Conservation (phyloP, 2,113 vertebrate genomes). For the Cathartes aura region DNA sequence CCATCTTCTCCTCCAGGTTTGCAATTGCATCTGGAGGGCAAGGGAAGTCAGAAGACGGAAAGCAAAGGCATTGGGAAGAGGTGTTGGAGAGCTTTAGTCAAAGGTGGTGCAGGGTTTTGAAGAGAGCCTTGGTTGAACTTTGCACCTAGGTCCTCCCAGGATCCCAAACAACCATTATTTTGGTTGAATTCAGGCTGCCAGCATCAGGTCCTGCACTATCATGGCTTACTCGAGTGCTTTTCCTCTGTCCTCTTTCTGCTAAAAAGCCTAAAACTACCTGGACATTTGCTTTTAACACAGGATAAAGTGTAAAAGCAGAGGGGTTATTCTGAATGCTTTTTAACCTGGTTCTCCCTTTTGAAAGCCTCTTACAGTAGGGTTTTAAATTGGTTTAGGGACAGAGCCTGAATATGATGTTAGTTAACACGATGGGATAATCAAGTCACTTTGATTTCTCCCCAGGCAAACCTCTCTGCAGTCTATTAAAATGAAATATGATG, state of each 20-base stretch:
- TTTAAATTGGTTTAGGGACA: conserved; percentile 24
- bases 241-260: background rate
- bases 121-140: background rate
- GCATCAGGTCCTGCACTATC: background rate
- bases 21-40: background rate
- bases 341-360: background rate
- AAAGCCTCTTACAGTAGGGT: background rate
- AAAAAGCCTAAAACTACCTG: background rate
- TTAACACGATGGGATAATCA: conserved; percentile 45
- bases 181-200: background rate
- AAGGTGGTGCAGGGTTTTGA: background rate
- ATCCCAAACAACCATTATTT: background rate
- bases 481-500: conserved; percentile 65
- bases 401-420: conserved; percentile 13
- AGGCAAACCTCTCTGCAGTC: conserved; percentile 39
- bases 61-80: background rate
- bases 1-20: background rate
- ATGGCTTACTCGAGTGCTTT: background rate
- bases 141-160: background rate
- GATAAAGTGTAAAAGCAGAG: background rate
- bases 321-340: background rate
- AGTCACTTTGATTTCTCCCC: conserved; percentile 59
- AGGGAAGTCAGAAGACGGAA: background rate
- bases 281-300: background rate
- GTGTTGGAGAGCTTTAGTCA: background rate